A percentile compares a stretch with the other conserved stretches of the same genome.
Evolutionary conservation across 2,113 vertebrate species (phyloP).

Genomic region (Bubo blakistoni): DNA sequence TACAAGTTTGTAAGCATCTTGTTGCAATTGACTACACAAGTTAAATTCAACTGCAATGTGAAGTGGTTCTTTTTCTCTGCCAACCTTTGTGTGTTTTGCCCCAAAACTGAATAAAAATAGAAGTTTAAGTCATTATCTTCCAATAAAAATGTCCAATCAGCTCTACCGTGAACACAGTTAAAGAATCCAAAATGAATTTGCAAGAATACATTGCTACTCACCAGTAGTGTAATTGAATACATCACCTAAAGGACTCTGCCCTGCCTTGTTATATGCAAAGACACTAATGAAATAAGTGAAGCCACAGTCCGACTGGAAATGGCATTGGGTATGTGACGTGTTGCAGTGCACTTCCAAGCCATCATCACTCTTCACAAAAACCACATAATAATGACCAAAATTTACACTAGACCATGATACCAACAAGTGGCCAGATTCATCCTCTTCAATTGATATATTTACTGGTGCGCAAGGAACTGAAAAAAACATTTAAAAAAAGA

Average conservation of each 20-base stretch:
- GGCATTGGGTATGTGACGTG: conserved; percentile 80
- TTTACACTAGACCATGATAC: conserved; percentile 77
- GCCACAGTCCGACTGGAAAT: conserved; percentile 83
- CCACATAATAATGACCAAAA: conserved; percentile 82
- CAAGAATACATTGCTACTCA: conserved; percentile 45
- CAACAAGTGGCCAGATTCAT: conserved; percentile 73
- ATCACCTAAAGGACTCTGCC: conserved; percentile 80
- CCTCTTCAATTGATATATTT: conserved; percentile 76
- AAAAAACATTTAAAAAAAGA: not conserved
- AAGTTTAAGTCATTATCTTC: not conserved
- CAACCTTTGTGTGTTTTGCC: not conserved
- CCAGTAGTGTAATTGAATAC: conserved; percentile 88
- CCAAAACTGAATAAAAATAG: not conserved
- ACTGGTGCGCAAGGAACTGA: conserved; percentile 86
- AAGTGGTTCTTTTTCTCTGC: not conserved
- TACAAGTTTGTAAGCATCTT: not conserved
- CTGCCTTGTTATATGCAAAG: conserved; percentile 86
- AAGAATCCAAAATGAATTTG: not conserved
- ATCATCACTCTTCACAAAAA: conserved; percentile 88
- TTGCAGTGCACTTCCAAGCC: conserved; percentile 85
- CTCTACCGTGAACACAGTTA: not conserved
- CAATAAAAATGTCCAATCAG: not conserved
- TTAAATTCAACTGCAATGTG: not conserved
- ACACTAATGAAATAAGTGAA: conserved; percentile 87
- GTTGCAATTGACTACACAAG: not conserved